These are phyloP conservation scores for Phrynocephalus versicolor DNA, from an alignment of 2,113 vertebrate species.

Conservation along the genomic window DNA sequence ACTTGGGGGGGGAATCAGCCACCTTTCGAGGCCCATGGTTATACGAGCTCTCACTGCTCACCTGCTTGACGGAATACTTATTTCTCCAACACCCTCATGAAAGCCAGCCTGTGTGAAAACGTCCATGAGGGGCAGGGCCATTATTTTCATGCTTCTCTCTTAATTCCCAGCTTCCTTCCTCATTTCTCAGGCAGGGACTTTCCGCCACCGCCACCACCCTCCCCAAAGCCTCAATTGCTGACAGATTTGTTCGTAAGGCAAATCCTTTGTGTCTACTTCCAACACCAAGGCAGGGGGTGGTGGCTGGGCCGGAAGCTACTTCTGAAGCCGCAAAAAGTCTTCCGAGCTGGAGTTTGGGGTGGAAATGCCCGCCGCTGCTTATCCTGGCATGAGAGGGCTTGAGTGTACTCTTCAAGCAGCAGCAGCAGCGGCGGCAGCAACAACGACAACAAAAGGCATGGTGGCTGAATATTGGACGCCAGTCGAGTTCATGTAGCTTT, in stretches of 20 bases:
- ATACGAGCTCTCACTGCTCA: background rate
- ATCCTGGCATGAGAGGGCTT: background rate
- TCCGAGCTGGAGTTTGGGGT: background rate
- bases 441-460: background rate
- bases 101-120: background rate
- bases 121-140: background rate
- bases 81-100: background rate
- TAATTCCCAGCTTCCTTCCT: background rate
- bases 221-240: background rate
- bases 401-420: background rate
- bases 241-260: background rate
- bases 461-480: no score
- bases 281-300: no score
- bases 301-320: no score
- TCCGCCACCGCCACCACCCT: background rate
- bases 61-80: background rate
- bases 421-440: no score
- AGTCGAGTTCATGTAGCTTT: background rate
- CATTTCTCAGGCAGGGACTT: background rate
- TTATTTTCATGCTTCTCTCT: background rate
- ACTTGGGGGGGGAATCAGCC: background rate
- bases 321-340: no score
- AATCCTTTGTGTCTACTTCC: background rate
- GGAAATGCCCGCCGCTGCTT: background rate
- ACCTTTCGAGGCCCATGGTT: background rate